Evolutionary conservation across 2,113 vertebrate species (phyloP), one percentile per base, ranked within the genome.

Genomic region (Semnornis frantzii): DNA sequence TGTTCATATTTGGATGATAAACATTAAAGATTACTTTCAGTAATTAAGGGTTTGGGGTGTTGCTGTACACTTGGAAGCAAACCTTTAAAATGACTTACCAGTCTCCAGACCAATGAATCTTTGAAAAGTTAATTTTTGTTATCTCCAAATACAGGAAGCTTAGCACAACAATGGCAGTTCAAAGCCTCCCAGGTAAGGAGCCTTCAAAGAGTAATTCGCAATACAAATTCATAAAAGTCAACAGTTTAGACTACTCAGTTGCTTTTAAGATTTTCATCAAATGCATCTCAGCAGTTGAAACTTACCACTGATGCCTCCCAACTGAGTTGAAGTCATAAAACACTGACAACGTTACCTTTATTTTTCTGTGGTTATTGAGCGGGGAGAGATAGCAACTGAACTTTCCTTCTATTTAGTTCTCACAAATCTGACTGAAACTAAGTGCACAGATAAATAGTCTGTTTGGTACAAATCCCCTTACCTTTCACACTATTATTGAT

Each of bases 201-300:
- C 92, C 97, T 98, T 98, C 97, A 98, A 98, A 98, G 97, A 92
- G 73, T 94, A 97, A 95, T 97, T 97, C 93, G 60, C 95, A 96
- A 97, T 97, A 96, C 97, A 95, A 96, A 97, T 97, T 97, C 97
- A 98, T 98, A 94, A 97, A 98, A 98, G 97, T 97, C 97, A 98
- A 97, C 97, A 97, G 96, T 98, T 97, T 97, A 97, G 96, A 97
- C 94, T 96, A 96, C 95, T 97, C 95, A 94, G 76, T 96, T 96
- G 96, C 98, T 98, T 98, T 98, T 93, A 98, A 98, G 97, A 98
- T 98, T 98, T 97, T 97, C 97, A 98, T 98, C 98, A 98, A 98
- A 98, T 96, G 93, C 84, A 92, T 95, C 97, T 94, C 97, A 96
- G 97, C 96, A 88, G 97, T 96, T 93, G 94, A 91, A 97, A 97